These are phyloP conservation scores for Coronaproctus castanopsis DNA, from an alignment of 2,888 invertebrate species.

Conservation along the genomic window DNA sequence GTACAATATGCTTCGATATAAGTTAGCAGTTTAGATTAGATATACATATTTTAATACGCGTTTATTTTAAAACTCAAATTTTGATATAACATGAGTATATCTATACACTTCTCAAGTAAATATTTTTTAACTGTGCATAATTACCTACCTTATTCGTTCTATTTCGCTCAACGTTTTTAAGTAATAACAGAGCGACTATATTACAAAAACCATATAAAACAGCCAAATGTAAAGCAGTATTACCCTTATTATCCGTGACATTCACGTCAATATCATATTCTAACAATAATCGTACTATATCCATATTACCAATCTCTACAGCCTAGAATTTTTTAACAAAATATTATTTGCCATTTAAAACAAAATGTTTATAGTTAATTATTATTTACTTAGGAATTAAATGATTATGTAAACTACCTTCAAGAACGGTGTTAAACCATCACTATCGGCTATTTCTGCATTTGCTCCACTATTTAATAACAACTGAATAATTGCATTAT, in stretches of 20 bases:
- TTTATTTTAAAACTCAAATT: too few species aligned
- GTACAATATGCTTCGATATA: too few species aligned
- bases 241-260: slow-evolving; percentile 14
- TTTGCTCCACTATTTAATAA: slow-evolving; percentile 23
- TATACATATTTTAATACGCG: too few species aligned
- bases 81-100: too few species aligned
- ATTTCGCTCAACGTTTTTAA: slow-evolving; percentile 23
- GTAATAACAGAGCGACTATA: slow-evolving; percentile 23
- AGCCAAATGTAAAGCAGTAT: slow-evolving; percentile 17
- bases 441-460: slow-evolving; percentile 22
- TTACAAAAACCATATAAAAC: slow-evolving; percentile 21
- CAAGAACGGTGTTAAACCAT: slow-evolving; percentile 24
- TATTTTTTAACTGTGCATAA: too few species aligned
- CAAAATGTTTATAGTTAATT: too few species aligned
- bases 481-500: slow-evolving; percentile 23
- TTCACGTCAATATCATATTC: slow-evolving; percentile 16
- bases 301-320: slow-evolving; percentile 15
- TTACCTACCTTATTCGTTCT: slow-evolving; percentile 23
- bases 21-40: too few species aligned
- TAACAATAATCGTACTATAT: slow-evolving; percentile 15
- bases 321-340: slow-evolving; percentile 15
- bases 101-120: too few species aligned
- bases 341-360: too few species aligned
- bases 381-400: too few species aligned
- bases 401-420: too few species aligned